Base-by-base conservation (phyloP, 2,888 invertebrate species). In the Oconnorella tubifera region DNA sequence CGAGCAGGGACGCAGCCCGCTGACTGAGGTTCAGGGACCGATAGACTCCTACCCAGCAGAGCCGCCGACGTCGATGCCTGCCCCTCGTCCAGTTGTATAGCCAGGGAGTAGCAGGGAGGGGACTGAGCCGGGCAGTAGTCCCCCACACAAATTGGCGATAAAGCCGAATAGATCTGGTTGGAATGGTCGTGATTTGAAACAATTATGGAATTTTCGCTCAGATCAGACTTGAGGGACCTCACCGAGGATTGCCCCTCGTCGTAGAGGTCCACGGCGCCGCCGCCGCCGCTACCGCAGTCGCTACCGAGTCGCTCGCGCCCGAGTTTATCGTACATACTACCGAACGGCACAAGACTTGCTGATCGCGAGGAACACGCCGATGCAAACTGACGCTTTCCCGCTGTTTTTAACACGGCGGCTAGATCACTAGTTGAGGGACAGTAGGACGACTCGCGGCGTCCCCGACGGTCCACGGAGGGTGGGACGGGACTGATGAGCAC, bases 271-370 rank as follows among this genome's bases (percentile, higher is more conserved):
- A 6, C 53, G 10, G 4, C 25, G 4, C 10, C 25, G 6, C 53
- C 53, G 4, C 14, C 53, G 4, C 53, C 53, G 25, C 14, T 19
- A 27, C 25, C 53, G 53, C 53, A 19, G 14, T 51, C 53, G 25
- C 53, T 51, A 25, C 14, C 25, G 14, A 51, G 25, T 10, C 53
- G 10, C 53, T 51, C 53, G 23, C 53, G 10, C 14, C 10, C 10
- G 14, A 23, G 23, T 27, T 51, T 51, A 27, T 51, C 53, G 53
- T 51, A 51, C 53, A 51, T 51, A 19, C 40, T 19, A 19, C 53
- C 53, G 40, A 14, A 10, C 40, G 10, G 40, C 10, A 14, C 10
- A 40, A 40, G 40, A 19, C 40, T 14, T 14, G 40, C 10, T 19
- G 40, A 19, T 23, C 53, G 14, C 4, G 53, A 51, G 25, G 14